Evolutionary conservation across 2,797 vertebrate genomes (phyloP).

Genomic region (Paguma larvata): DNA sequence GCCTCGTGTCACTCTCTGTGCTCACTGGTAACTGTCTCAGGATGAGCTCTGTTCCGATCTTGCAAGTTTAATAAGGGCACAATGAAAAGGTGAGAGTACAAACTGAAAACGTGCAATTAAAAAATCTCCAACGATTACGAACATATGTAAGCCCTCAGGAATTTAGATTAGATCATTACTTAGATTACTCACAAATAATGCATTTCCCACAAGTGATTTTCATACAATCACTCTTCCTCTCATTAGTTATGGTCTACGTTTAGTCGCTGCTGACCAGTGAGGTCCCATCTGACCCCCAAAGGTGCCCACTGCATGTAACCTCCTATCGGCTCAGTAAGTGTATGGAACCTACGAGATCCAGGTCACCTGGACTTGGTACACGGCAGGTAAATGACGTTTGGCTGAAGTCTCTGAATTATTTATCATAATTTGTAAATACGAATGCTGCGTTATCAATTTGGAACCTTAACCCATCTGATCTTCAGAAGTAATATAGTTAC

Average conservation of each 20-base stretch:
- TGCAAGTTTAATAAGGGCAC: not conserved
- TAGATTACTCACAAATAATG: not conserved
- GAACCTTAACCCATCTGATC: not conserved
- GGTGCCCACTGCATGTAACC: not conserved
- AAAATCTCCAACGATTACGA: not conserved
- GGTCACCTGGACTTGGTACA: constrained; percentile 19
- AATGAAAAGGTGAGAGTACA: not conserved
- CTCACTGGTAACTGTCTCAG: not conserved
- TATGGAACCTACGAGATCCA: not conserved
- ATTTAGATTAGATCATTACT: not conserved
- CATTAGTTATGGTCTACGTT: not conserved
- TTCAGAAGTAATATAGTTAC: constrained; percentile 46
- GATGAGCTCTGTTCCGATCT: not conserved
- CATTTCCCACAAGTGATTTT: constrained; percentile 41
- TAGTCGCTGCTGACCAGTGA: constrained; percentile 31
- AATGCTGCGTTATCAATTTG: not conserved
- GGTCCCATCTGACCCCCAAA: not conserved
- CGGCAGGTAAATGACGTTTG: not conserved
- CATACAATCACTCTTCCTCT: not conserved
- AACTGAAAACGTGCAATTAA: not conserved
- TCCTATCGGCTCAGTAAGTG: not conserved
- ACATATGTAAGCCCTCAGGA: not conserved
- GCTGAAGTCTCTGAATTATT: not conserved
- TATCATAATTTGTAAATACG: not conserved
- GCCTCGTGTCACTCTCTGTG: not conserved